These are phyloP conservation scores for Pristis pectinata DNA, from an alignment of 2,797 vertebrate genomes.

Conservation along the genomic window DNA sequence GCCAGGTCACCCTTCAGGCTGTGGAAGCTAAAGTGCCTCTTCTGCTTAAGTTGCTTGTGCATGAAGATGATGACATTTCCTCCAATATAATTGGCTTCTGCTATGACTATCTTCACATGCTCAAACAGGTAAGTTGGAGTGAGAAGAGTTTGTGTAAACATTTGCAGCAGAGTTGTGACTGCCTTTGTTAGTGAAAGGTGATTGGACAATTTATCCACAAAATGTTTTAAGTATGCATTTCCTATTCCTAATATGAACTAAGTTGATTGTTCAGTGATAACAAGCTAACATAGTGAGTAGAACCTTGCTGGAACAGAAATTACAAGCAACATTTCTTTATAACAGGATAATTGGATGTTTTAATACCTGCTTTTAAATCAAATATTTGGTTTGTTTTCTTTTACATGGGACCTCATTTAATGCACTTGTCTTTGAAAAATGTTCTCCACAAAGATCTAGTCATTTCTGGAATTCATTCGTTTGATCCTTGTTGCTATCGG, in stretches of 20 bases:
- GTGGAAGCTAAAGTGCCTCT: conserved; percentile 84
- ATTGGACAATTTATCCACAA: no score
- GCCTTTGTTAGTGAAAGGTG: background rate
- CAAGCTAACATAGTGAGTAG: background rate
- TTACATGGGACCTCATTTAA: background rate
- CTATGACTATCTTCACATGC: conserved; percentile 94
- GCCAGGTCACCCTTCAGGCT: conserved; percentile 75
- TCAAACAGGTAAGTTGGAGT: conserved; percentile 78
- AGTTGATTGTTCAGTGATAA: no score
- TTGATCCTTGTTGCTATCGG: no score
- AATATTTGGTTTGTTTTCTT: background rate
- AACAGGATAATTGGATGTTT: background rate
- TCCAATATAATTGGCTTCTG: conserved; percentile 93
- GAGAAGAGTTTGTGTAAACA: background rate
- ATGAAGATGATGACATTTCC: conserved; percentile 95
- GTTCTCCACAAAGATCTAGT: no score
- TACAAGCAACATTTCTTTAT: background rate
- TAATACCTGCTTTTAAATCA: background rate
- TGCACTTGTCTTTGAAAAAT: no score
- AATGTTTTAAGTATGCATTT: no score
- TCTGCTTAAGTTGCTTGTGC: conserved; percentile 82
- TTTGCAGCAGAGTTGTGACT: background rate
- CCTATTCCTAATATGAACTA: background rate
- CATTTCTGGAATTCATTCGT: no score
- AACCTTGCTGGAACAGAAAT: background rate